phyloP scores from a whole-genome alignment of 2,888 invertebrate genomes.

The Patella caerulea region DNA sequence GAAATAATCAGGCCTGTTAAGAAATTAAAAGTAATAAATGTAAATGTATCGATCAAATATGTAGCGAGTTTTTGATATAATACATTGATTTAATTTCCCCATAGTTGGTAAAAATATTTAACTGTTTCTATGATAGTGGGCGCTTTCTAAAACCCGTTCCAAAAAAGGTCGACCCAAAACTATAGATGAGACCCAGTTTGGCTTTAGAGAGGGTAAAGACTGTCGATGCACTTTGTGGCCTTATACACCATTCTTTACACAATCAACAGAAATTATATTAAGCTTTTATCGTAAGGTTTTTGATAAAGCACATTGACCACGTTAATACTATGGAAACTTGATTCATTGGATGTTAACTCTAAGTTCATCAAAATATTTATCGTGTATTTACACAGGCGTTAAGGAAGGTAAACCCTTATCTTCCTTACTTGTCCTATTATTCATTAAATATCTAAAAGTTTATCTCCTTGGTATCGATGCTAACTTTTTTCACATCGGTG shows the following conservation, averaged over 20 bases:
- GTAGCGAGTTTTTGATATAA: background rate
- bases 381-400: background rate
- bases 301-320: background rate
- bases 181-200: background rate
- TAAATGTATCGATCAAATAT: background rate
- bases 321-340: background rate
- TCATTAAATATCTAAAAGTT: background rate
- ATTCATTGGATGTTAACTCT: background rate
- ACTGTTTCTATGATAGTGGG: background rate
- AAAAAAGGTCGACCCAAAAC: background rate
- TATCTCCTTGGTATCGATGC: background rate
- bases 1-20: background rate
- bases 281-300: background rate
- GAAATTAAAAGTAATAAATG: background rate
- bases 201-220: background rate
- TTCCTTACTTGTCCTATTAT: background rate
- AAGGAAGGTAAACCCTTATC: background rate
- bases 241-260: background rate
- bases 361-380: background rate
- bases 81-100: background rate
- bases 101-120: background rate
- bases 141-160: background rate
- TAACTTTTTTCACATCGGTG: background rate
- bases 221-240: background rate
- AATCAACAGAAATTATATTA: background rate